These are phyloP conservation scores for Coreius guichenoti DNA, from an alignment of 2,797 vertebrate species.

Conservation along the genomic window DNA sequence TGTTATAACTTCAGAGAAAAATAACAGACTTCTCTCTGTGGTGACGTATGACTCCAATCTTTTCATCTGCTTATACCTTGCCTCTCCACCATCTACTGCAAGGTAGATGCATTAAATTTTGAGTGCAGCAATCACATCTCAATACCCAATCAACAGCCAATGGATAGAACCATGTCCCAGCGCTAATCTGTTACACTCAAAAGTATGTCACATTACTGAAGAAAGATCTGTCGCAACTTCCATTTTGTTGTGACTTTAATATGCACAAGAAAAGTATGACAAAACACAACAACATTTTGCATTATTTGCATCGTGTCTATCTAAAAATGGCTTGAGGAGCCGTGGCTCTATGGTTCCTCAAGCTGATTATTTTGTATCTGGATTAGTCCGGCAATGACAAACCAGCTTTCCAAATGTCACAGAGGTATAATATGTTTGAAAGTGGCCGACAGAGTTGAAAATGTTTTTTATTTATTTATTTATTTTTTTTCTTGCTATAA, in stretches of 20 bases:
- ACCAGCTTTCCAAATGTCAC: slow-evolving; percentile 34
- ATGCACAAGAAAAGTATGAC: neutral
- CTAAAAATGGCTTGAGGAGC: no score
- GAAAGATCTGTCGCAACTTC: neutral
- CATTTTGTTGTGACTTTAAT: neutral
- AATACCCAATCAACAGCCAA: neutral
- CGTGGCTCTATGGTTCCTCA: neutral
- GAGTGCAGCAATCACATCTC: no score
- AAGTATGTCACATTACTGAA: neutral
- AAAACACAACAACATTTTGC: neutral
- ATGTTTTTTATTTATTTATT: no score
- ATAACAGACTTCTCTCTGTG: neutral
- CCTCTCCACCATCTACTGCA: neutral
- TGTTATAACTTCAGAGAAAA: neutral
- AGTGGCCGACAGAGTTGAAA: neutral
- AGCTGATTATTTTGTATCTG: slow-evolving; percentile 43
- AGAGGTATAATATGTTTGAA: neutral
- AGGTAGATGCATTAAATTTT: neutral
- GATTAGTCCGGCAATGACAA: slow-evolving; percentile 45
- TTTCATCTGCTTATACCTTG: neutral
- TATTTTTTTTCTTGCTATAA: neutral
- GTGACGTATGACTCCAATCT: neutral
- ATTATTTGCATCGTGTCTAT: neutral
- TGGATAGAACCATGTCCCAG: neutral
- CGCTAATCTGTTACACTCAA: neutral